Conservation (phyloP, 2,113 vertebrate genomes). For the Xiphias gladius region DNA sequence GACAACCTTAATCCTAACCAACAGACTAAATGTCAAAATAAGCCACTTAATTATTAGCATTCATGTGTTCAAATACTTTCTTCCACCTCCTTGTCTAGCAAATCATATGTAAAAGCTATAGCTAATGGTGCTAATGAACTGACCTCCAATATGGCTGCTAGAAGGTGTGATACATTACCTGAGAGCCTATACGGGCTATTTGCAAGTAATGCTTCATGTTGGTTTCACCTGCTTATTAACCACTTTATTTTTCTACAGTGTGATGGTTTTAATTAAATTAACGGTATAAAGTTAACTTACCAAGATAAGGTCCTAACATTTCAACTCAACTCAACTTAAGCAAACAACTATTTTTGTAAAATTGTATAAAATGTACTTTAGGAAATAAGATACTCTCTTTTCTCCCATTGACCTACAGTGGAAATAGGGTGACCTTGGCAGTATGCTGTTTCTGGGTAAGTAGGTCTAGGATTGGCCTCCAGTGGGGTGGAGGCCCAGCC, state of each 20-base stretch:
- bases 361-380: not conserved
- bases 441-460: conserved; percentile 69
- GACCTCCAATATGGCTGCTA: not conserved
- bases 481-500: conserved; percentile 62
- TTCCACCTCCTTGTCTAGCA: no score
- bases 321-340: not conserved
- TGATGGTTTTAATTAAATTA: not conserved
- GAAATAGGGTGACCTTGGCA: conserved; percentile 52
- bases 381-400: not conserved
- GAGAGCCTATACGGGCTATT: not conserved
- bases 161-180: not conserved
- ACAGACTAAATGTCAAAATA: no score
- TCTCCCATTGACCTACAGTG: conserved; percentile 44
- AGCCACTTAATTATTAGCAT: no score
- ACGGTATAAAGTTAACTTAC: not conserved
- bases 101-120: no score
- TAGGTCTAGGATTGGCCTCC: conserved; percentile 68
- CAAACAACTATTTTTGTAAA: not conserved
- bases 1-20: no score
- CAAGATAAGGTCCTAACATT: not conserved
- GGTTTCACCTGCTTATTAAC: no score
- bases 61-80: no score
- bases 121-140: not conserved
- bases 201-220: no score
- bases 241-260: not conserved